These are phyloP conservation scores for Onychorhynchus coronatus DNA, from an alignment of 2,113 vertebrate genomes.

Conservation along the genomic window DNA sequence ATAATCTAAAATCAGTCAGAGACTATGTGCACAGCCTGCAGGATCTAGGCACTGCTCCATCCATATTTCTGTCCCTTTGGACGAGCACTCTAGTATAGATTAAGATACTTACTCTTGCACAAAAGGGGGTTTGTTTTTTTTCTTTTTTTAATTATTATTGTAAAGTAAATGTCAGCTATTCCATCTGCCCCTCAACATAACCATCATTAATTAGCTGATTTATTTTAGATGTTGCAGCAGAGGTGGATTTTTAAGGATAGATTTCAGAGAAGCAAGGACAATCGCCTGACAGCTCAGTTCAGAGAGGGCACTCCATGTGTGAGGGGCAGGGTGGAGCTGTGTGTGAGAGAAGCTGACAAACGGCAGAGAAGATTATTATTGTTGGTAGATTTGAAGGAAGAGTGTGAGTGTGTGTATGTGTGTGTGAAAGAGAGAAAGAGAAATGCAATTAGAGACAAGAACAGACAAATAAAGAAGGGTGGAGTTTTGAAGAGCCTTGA, in stretches of 20 bases:
- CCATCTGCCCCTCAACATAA: conserved; percentile 62
- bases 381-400: conserved; percentile 26
- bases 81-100: neutral
- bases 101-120: neutral
- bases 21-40: neutral
- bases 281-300: conserved; percentile 50
- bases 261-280: conserved; percentile 48
- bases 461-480: conserved; percentile 29
- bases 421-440: neutral
- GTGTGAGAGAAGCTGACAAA: conserved; percentile 35
- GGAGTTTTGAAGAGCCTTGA: conserved; percentile 23
- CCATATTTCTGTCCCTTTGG: neutral
- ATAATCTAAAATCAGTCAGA: neutral
- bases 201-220: conserved; percentile 54
- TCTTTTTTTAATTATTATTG: neutral
- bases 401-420: neutral
- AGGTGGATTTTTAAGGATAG: conserved; percentile 45
- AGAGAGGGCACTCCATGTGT: conserved; percentile 11
- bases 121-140: neutral
- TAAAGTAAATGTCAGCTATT: conserved; percentile 56
- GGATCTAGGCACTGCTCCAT: neutral
- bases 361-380: conserved; percentile 19
- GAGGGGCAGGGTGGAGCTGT: conserved; percentile 43
- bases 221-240: conserved; percentile 18
- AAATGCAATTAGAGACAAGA: conserved; percentile 33